Evolutionary conservation across 53 echinoderm and acorn worm species (phyloP).

Genomic region (Crossaster papposus): DNA sequence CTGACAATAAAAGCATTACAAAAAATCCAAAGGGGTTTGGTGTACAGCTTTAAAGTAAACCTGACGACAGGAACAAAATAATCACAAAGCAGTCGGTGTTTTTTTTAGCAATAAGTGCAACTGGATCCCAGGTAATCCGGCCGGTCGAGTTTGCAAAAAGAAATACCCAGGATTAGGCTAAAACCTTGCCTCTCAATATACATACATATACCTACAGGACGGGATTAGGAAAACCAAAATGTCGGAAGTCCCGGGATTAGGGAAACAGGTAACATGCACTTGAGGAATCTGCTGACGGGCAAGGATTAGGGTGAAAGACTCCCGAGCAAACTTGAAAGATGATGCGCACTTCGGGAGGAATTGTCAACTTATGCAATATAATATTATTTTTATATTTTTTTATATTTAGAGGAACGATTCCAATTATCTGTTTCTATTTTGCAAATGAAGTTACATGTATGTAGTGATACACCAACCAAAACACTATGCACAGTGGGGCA

Average conservation of each 20-base stretch:
- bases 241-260: constrained; percentile 2
- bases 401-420: no score
- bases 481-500: no score
- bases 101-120: constrained; percentile 23
- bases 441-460: no score
- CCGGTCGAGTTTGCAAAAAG: neutral
- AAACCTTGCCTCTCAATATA: neutral
- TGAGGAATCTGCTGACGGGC: neutral
- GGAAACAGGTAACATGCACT: neutral
- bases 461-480: no score
- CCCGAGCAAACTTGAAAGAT: no score
- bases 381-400: no score
- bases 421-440: no score
- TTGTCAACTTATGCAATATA: no score
- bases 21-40: neutral
- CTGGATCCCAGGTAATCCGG: constrained; percentile 1
- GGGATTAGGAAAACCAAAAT: constrained; percentile 39
- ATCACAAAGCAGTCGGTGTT: neutral
- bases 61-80: neutral
- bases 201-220: neutral
- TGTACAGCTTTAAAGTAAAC: neutral
- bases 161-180: neutral
- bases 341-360: no score
- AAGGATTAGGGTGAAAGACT: no score
- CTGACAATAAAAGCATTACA: neutral